Evolutionary conservation across 2,113 vertebrate genomes (phyloP).

Genomic region (Haemorhous mexicanus): DNA sequence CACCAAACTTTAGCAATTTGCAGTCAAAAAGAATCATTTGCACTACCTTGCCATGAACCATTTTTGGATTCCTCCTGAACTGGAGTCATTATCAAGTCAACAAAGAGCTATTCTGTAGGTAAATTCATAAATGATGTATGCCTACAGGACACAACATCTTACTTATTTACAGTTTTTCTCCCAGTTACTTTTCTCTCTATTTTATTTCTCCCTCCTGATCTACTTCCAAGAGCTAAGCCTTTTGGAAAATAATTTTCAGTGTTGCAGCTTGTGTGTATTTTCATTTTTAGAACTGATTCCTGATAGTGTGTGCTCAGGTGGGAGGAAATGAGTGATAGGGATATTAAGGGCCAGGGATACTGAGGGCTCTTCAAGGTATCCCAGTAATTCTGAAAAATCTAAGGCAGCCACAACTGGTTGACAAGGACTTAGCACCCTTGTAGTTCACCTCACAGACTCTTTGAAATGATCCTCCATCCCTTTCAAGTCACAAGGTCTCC

Average conservation of each 20-base stretch:
- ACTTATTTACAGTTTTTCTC: background rate
- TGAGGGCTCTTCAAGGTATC: background rate
- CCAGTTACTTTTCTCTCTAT: background rate
- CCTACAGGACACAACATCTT: background rate
- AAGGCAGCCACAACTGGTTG: background rate
- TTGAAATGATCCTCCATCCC: background rate
- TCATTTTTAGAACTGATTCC: background rate
- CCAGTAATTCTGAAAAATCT: constrained; percentile 8
- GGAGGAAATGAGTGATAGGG: background rate
- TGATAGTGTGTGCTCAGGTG: background rate
- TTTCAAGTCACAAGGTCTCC: background rate
- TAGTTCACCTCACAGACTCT: background rate
- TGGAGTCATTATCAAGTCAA: background rate
- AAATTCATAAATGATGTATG: background rate
- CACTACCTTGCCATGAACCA: background rate
- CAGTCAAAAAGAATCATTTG: background rate
- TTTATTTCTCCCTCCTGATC: background rate
- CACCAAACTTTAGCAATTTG: background rate
- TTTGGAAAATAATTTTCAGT: background rate
- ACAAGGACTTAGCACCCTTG: background rate
- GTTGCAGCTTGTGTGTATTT: background rate
- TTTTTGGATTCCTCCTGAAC: background rate
- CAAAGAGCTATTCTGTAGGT: background rate
- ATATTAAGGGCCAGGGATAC: background rate
- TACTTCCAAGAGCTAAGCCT: background rate